Conservation (phyloP, 2,797 vertebrate genomes). For the Antennarius maculatus region DNA sequence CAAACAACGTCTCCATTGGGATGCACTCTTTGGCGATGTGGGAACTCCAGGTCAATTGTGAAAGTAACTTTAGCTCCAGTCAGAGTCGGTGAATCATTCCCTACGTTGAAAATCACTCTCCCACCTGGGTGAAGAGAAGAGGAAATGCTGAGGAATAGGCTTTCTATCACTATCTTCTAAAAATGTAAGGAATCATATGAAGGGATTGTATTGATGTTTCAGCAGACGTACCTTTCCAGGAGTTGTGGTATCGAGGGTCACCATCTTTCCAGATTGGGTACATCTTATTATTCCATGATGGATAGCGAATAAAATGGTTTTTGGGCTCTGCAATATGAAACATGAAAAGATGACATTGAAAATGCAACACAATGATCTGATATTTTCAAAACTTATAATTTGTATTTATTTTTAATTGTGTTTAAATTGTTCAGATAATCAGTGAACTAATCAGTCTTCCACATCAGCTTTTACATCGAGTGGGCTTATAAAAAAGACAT, state of each 20-base stretch:
- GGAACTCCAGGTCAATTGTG: slow-evolving; percentile 87
- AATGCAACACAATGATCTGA: no score
- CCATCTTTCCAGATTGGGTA: slow-evolving; percentile 88
- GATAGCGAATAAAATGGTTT: slow-evolving; percentile 76
- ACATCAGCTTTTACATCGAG: neutral
- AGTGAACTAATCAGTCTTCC: neutral
- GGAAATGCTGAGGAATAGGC: neutral
- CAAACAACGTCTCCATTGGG: slow-evolving; percentile 87
- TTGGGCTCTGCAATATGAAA: slow-evolving; percentile 73
- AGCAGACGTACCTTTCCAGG: slow-evolving; percentile 86
- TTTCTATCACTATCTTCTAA: neutral
- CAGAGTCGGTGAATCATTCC: slow-evolving; percentile 91
- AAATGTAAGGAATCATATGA: neutral
- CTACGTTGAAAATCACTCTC: slow-evolving; percentile 84
- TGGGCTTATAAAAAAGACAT: neutral
- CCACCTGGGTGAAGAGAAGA: slow-evolving; percentile 79
- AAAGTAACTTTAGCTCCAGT: slow-evolving; percentile 88
- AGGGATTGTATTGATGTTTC: neutral
- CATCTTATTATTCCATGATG: slow-evolving; percentile 84
- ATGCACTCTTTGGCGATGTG: slow-evolving; percentile 81
- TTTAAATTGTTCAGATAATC: neutral
- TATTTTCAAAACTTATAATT: no score
- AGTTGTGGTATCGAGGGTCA: slow-evolving; percentile 73
- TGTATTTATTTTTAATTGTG: neutral
- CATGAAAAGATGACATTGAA: neutral